Evolutionary conservation across 2,888 invertebrate species (phyloP), one percentile per base, ranked within the genome.

Genomic region (Drosophila merina): DNA sequence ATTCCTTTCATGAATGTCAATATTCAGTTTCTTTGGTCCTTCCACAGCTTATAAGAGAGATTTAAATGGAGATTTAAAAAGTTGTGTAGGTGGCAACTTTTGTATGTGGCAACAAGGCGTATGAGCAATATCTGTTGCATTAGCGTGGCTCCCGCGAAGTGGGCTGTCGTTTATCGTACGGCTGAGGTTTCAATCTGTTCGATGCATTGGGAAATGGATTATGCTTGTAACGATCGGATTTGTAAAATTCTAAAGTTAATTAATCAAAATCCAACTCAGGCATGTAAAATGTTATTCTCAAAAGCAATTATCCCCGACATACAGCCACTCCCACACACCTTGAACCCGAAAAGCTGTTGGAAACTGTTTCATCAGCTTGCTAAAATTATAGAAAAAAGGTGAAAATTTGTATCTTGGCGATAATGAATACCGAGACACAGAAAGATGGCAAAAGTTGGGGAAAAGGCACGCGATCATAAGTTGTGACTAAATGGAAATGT

Each of bases 271-370:
- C 28, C 33, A 25, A 33, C 44, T 20, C 4, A 25, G 36, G 40
- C 40, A 20, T 62, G 50, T 7, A 28, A 40, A 60, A 62, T 60
- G 25, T 40, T 62, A 51, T 54, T 68, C 42, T 47, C 30, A 47
- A 71, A 58, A 30, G 12, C 70, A 69, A 70, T 59, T 45, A 69
- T 57, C 45, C 49, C 31, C 8, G 7, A 45, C 49, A 44, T 66
- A 42, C 66, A 54, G 47, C 52, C 54, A 47, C 64, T 64, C 30
- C 25, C 28, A 26, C 48, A 10, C 12, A 48, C 59, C 30, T 47
- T 6, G 36, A 31, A 26, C n/a, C 14, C 7, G 31, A 49, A 49
- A 64, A 45, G 44, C 54, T 62, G 63, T 31, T 63, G 48, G 42
- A 40, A 62, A 42, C 38, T 28, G 47, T 62, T 52, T 36, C 36